Conservation (phyloP, 1,140 invertebrate genomes). For the Habropoda laboriosa region DNA sequence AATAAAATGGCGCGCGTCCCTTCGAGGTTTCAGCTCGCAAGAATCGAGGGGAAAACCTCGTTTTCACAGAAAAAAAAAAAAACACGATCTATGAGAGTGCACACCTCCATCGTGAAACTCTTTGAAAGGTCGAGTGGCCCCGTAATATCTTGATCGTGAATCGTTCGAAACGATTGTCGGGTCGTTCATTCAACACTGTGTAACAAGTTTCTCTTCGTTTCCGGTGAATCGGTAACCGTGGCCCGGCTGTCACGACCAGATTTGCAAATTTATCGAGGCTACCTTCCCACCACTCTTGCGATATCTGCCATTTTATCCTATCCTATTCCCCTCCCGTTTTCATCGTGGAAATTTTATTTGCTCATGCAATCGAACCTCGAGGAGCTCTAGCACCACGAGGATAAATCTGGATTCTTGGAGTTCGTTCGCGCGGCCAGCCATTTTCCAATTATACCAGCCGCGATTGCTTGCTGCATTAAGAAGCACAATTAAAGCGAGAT, state of each 20-base stretch:
- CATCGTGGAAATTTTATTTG: slow-evolving; percentile 21
- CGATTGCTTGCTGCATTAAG: background rate
- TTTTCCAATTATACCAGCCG: slow-evolving; percentile 22
- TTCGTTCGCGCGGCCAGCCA: slow-evolving; percentile 8
- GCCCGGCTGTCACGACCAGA: background rate
- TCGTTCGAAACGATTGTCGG: background rate
- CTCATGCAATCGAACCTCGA: background rate
- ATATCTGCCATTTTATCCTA: background rate
- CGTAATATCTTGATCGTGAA: background rate
- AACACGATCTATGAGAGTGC: background rate
- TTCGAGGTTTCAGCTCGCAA: background rate
- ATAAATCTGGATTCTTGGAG: background rate
- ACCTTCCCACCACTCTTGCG: background rate
- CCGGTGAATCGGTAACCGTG: background rate
- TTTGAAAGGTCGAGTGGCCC: background rate
- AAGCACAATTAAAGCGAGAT: slow-evolving; percentile 25
- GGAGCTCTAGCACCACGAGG: background rate
- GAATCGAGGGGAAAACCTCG: background rate
- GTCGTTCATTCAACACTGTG: slow-evolving; percentile 3
- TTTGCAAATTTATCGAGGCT: slow-evolving; percentile 14
- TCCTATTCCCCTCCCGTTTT: too few species aligned
- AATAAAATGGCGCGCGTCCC: too few species aligned
- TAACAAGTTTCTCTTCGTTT: slow-evolving; percentile 16
- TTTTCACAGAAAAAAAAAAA: background rate
- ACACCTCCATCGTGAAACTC: background rate